Evolutionary conservation across 2,888 invertebrate species (phyloP), one percentile per base, ranked within the genome.

Genomic region (Cephalotes varians): DNA sequence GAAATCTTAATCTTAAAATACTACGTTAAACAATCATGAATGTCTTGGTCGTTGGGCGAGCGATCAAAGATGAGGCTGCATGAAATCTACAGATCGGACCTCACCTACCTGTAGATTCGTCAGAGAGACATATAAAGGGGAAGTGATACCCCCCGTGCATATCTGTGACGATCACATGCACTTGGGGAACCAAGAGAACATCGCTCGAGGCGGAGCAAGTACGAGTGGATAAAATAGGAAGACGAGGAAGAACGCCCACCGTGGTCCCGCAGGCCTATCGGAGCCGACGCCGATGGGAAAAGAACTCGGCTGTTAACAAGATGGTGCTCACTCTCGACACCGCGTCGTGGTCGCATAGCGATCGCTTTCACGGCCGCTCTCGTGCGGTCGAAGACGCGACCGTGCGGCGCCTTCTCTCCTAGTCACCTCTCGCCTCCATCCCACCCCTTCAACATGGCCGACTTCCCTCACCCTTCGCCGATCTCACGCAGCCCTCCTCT

Each of bases 271-370:
- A 92, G 91, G 93, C 93, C 93, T 92, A 93, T 93, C 93, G 91
- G 90, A 89, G 88, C 90, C 91, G 90, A 88, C 91, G 92, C 88
- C 91, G 93, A 92, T 91, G 93, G 89, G 88, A 92, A 93, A 93
- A 92, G 90, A 93, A 92, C 92, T 91, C 89, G 91, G 87, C 93
- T 93, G 93, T 93, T 93, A 93, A 93, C 93, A 93, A 93, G 93
- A 93, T 93, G 93, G 93, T 93, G 93, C 91, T 92, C 91, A 90
- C 90, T 90, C 90, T 90, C 88, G 86, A 90, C 90, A 90, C 86
- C 83, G 87, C 85, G 73, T 77, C 77, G 67, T 82, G 88, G 80
- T 84, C 87, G 84, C 88, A 73, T 77, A 79, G 84, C 84, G 79
- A 79, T 85, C 87, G 84, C 81, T 72, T 79, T 83, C 77, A 44